Base-by-base conservation (phyloP, 2,888 invertebrate genomes). In the Leucophora obtusa region DNA sequence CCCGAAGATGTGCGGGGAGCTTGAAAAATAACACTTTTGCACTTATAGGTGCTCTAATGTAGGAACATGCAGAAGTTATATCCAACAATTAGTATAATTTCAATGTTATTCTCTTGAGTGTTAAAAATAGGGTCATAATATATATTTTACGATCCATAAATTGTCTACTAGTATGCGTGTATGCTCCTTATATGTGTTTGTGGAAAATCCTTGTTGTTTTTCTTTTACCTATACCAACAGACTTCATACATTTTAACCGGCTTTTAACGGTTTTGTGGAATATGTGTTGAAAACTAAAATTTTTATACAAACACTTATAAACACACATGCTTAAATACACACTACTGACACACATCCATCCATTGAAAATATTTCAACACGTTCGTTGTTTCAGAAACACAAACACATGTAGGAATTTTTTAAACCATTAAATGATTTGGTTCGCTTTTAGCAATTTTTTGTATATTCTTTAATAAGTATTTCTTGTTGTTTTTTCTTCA, bases 41-140 rank as follows among this genome's bases (percentile, higher is more conserved):
- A n/a, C n/a, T n/a, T n/a, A n/a, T n/a, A n/a, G n/a, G n/a, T n/a
- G n/a, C n/a, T n/a, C n/a, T n/a, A n/a, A n/a, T n/a, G n/a, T n/a
- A n/a, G n/a, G n/a, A n/a, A n/a, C n/a, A 10, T 72, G 54, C 18
- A 54, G 28, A 38, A 38, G 1, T 28, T 28, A 28, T 14, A 11
- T 63, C 28, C 24, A 28, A 28, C 28, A n/a, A n/a, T 35, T 21
- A n/a, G 35, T 35, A 35, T 47, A 50, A 56, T 62, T 63, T 63
- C 56, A 63, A 63, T 63, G 63, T 8, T 56, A 63, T 63, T 63
- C 63, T 56, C 72, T 21, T 21, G 47, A 72, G 72, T 63, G 50
- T 15, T 50, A 56, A 63, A 63, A 72, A 72, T 63, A 56, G 72
- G 72, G 72, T 72, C 56, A 72, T 47, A 56, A 56, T 56, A 7